phyloP scores from a whole-genome alignment of 2,888 invertebrate genomes.

The Drosophila glabriapex region DNA sequence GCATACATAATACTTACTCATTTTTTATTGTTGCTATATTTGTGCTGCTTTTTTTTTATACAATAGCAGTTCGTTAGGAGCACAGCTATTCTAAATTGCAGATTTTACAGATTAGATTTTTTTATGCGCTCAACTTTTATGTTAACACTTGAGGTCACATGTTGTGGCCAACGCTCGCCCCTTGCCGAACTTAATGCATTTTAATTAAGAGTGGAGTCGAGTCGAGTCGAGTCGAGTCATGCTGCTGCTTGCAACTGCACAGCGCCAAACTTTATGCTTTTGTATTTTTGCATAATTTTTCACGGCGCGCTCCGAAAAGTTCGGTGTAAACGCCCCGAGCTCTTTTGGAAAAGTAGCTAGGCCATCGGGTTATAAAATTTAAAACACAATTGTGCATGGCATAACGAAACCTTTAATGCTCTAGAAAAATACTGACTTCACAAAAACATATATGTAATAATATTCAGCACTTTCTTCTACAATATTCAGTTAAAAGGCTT shows the following conservation, averaged over 20 bases:
- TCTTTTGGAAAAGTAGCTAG: constrained; percentile 1
- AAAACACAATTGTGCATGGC: constrained; percentile 8
- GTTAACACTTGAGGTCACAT: constrained; percentile 66
- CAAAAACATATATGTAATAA: background rate
- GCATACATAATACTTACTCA: background rate
- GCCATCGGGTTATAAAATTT: constrained; percentile 16
- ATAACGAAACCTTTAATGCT: constrained; percentile 16
- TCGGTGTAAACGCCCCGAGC: constrained; percentile 7
- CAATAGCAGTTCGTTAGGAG: constrained; percentile 44
- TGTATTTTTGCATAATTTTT: constrained; percentile 65
- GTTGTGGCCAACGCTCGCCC: constrained; percentile 25
- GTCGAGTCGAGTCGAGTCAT: constrained; percentile 9
- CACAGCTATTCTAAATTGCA: constrained; percentile 37
- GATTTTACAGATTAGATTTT: constrained; percentile 48
- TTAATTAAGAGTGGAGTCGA: constrained; percentile 59
- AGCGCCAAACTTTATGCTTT: constrained; percentile 57
- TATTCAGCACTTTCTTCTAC: background rate
- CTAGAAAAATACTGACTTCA: background rate
- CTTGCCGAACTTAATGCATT: constrained; percentile 63
- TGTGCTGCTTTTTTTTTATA: constrained; percentile 8
- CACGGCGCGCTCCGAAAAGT: constrained; percentile 42
- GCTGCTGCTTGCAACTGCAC: constrained; percentile 34
- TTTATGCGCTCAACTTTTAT: constrained; percentile 45
- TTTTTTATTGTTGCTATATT: constrained; percentile 4
- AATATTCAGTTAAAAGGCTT: background rate